These are phyloP conservation scores for Chalcis sispes DNA, from an alignment of 2,888 invertebrate genomes.

Conservation along the genomic window DNA sequence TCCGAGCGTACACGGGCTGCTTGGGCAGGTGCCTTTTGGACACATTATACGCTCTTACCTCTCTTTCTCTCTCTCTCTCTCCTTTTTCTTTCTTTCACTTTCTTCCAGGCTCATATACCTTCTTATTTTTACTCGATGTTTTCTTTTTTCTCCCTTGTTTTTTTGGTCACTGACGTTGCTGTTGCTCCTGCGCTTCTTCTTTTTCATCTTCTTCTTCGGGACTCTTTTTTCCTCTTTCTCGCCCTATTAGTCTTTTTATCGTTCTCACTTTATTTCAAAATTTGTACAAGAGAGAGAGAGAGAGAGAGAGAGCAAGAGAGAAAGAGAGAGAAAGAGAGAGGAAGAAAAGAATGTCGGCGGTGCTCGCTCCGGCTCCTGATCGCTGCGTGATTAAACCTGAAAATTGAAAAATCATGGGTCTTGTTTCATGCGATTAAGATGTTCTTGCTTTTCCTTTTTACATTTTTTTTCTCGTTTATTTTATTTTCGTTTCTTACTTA, in stretches of 20 bases:
- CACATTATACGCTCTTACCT: conserved; percentile 71
- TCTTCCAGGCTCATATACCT: no score
- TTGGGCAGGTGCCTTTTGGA: conserved; percentile 74
- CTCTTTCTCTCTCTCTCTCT: conserved; percentile 48
- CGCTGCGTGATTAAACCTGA: no score
- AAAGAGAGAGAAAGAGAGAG: no score
- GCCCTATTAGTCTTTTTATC: conserved; percentile 25
- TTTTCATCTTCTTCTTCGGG: neutral
- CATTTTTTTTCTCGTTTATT: no score
- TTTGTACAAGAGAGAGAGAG: conserved; percentile 7
- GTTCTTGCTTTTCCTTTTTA: no score
- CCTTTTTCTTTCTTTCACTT: conserved; percentile 38
- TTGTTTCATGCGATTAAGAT: no score
- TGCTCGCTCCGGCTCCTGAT: no score
- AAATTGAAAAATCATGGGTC: no score
- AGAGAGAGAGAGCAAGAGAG: neutral
- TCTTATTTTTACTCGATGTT: conserved; percentile 24
- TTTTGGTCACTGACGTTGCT: neutral
- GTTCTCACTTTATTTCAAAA: conserved; percentile 22
- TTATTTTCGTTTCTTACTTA: no score
- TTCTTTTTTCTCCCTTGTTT: neutral
- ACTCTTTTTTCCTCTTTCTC: conserved; percentile 11
- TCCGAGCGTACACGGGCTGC: neutral
- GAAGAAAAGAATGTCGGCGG: no score
- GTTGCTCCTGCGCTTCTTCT: neutral